A percentile compares a stretch with the other conserved stretches of the same genome.
Conservation (phyloP, 1,140 invertebrate species). For the Anthonomus grandis region DNA sequence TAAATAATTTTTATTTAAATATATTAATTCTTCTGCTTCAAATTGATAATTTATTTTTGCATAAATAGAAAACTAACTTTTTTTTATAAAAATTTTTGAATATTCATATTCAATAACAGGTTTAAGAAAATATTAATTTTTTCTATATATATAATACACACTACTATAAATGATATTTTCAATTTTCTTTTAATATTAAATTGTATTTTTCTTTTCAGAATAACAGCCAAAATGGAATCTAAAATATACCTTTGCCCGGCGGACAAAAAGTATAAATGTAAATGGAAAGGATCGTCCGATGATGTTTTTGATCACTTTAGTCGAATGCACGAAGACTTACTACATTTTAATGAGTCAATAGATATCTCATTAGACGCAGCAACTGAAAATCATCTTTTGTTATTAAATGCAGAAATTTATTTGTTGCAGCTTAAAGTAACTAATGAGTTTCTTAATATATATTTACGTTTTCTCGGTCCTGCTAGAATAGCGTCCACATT, state of each 20-base stretch:
- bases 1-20: too few relatives aligned
- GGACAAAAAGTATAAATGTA: conserved; percentile 34
- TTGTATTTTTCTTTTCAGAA: conserved; percentile 19
- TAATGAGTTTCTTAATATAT: conserved; percentile 23
- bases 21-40: too few relatives aligned
- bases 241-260: conserved; percentile 41
- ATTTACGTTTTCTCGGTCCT: conserved; percentile 52
- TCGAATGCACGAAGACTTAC: conserved; percentile 35
- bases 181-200: too few relatives aligned
- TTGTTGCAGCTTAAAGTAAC: conserved; percentile 34
- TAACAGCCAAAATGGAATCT: conserved; percentile 17
- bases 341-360: conserved; percentile 28
- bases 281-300: conserved; percentile 36
- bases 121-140: too few relatives aligned
- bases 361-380: conserved; percentile 24
- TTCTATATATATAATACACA: too few relatives aligned
- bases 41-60: too few relatives aligned
- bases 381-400: conserved; percentile 35
- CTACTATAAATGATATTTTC: too few relatives aligned
- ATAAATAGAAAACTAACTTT: too few relatives aligned
- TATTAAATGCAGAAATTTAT: conserved; percentile 36
- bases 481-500: conserved; percentile 25
- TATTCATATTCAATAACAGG: too few relatives aligned
- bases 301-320: conserved; percentile 41
- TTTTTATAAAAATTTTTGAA: too few relatives aligned